These are phyloP conservation scores for Plumapathes pennacea DNA, from an alignment of 92 coral and sea anemone species.

Conservation along the genomic window DNA sequence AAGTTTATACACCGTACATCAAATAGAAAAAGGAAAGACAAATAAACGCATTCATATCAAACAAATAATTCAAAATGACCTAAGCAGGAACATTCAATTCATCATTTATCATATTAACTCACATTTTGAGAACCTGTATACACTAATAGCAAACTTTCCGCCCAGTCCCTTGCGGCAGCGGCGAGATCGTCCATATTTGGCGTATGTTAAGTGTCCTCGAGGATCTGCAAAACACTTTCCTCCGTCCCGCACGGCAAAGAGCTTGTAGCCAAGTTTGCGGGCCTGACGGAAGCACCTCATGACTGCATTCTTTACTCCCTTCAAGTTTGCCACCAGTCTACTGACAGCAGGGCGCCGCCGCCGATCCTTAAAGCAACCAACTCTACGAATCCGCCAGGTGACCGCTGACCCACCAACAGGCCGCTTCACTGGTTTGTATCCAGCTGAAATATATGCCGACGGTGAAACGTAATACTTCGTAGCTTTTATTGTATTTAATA, in stretches of 20 bases:
- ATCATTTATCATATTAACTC: too few species aligned
- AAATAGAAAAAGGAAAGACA: too few species aligned
- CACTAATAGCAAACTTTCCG: conserved; percentile 60
- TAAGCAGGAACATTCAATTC: too few species aligned
- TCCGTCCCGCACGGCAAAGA: conserved; percentile 44
- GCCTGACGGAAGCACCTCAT: conserved; percentile 64
- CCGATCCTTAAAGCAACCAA: conserved; percentile 55
- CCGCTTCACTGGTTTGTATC: too few species aligned
- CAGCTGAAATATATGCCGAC: conserved; percentile 2
- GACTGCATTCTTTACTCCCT: conserved; percentile 45
- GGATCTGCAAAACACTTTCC: conserved; percentile 56
- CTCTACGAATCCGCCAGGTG: conserved; percentile 13
- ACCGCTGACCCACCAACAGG: conserved; percentile 36
- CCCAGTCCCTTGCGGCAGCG: conserved; percentile 54
- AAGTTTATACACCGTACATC: too few species aligned
- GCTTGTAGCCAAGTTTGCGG: conserved; percentile 30
- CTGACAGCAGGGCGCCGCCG: conserved; percentile 37
- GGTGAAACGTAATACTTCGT: background rate
- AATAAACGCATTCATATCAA: too few species aligned
- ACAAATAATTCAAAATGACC: too few species aligned
- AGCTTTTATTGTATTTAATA: too few species aligned
- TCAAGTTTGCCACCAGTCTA: conserved; percentile 45
- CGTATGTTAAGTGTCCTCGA: conserved; percentile 53
- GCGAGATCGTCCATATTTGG: conserved; percentile 49
- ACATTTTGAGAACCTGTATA: conserved; percentile 38